Percentiles rank a stretch among this genome's conserved stretches.
Evolutionary conservation across 2,888 invertebrate species (phyloP).

Genomic region (Andrena minutula): DNA sequence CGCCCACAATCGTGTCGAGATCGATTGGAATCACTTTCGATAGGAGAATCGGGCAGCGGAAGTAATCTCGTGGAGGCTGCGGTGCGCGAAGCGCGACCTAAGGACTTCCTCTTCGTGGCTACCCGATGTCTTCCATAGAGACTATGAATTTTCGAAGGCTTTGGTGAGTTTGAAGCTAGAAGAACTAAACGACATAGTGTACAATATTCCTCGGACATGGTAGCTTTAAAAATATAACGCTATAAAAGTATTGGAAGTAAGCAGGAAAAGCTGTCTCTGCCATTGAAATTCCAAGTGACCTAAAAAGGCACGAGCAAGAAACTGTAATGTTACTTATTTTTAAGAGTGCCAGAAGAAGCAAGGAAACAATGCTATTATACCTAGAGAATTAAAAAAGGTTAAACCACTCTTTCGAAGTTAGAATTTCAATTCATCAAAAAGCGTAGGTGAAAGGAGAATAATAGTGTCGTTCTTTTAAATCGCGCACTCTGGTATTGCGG

Average conservation of each 20-base stretch:
- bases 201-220: no score
- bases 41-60: constrained; percentile 39
- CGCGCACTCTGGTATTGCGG: not conserved
- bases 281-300: no score
- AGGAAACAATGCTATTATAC: no score
- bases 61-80: constrained; percentile 30
- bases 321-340: no score
- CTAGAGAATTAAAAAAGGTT: no score
- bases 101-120: constrained; percentile 18
- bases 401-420: not conserved
- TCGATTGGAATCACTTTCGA: constrained; percentile 59
- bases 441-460: not conserved
- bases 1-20: constrained; percentile 34
- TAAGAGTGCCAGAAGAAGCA: no score
- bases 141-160: not conserved
- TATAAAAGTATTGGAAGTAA: no score
- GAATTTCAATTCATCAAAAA: not conserved
- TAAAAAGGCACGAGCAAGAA: no score
- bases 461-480: not conserved
- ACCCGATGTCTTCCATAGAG: not conserved
- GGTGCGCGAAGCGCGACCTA: constrained; percentile 32
- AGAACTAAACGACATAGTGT: no score
- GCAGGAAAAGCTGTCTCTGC: no score
- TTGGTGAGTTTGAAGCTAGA: not conserved
- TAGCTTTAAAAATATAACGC: no score